Percentiles rank a stretch among this genome's conserved stretches.
phyloP scores from a whole-genome alignment of 2,797 vertebrate species.

The Lutjanus campechanus region DNA sequence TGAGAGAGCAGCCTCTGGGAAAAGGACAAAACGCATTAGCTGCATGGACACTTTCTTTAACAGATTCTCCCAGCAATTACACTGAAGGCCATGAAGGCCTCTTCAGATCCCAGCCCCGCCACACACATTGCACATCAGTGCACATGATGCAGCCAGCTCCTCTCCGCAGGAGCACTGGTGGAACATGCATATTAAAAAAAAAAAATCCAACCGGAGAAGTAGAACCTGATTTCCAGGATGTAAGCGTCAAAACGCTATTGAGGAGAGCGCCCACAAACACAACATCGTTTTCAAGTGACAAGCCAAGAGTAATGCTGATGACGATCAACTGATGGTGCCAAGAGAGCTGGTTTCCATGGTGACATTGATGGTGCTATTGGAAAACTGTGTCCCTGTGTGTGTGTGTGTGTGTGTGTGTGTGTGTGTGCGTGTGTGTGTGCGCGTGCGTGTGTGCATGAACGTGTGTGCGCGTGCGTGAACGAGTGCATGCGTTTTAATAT shows the following conservation, averaged over 20 bases:
- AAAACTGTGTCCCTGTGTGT: slow-evolving; percentile 28
- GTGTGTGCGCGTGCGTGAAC: background rate
- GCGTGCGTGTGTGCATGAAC: slow-evolving; percentile 2
- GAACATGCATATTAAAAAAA: slow-evolving; percentile 28
- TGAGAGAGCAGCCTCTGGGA: slow-evolving; percentile 62
- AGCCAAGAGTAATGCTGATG: slow-evolving; percentile 57
- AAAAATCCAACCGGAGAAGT: slow-evolving; percentile 12
- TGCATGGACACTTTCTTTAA: slow-evolving; percentile 73
- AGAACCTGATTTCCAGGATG: slow-evolving; percentile 7
- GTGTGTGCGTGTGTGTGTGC: background rate
- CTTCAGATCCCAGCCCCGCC: slow-evolving; percentile 44
- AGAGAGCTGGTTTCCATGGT: slow-evolving; percentile 81
- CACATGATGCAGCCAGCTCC: slow-evolving; percentile 3
- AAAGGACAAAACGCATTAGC: slow-evolving; percentile 71
- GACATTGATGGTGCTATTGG: slow-evolving; percentile 68
- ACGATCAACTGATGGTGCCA: slow-evolving; percentile 66
- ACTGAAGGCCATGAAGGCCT: slow-evolving; percentile 32
- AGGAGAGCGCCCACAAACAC: slow-evolving; percentile 26
- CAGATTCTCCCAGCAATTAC: slow-evolving; percentile 56
- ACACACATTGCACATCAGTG: slow-evolving; percentile 2
- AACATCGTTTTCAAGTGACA: slow-evolving; percentile 50
- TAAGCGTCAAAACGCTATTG: slow-evolving; percentile 25
- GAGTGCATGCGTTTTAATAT: slow-evolving; percentile 41
- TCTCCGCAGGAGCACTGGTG: slow-evolving; percentile 11
- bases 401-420: slow-evolving; percentile 5